phyloP scores from a whole-genome alignment of 2,797 vertebrate genomes.

The Gymnothorax reevesii region DNA sequence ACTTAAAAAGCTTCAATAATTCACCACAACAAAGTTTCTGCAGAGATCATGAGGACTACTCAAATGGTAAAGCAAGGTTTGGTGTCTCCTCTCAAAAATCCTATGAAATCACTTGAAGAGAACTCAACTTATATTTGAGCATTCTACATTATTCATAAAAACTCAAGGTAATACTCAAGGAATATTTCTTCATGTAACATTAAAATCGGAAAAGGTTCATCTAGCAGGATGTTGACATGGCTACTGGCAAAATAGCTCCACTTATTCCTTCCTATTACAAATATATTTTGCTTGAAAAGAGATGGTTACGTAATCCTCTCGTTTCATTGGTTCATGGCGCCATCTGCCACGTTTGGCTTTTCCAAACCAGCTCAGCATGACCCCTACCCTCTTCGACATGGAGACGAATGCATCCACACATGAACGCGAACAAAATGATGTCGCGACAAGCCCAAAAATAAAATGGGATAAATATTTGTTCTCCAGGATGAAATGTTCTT shows the following conservation, averaged over 20 bases:
- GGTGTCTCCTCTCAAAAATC: neutral
- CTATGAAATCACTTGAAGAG: neutral
- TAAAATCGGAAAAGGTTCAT: neutral
- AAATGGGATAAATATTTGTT: neutral
- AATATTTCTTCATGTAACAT: neutral
- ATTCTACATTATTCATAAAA: neutral
- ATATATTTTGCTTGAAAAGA: neutral
- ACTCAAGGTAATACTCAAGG: neutral
- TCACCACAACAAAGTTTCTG: neutral
- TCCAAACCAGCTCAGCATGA: slow-evolving; percentile 44
- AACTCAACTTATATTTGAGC: neutral
- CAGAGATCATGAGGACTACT: neutral
- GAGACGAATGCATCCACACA: neutral
- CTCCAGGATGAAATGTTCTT: neutral
- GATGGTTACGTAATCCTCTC: slow-evolving; percentile 22
- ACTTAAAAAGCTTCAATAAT: neutral
- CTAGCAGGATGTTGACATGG: neutral
- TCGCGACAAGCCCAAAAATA: neutral
- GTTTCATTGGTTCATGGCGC: slow-evolving; percentile 41
- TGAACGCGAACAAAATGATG: neutral
- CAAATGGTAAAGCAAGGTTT: neutral
- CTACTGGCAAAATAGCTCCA: neutral
- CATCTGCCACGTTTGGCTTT: slow-evolving; percentile 63
- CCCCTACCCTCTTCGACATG: neutral
- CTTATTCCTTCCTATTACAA: neutral